These are phyloP conservation scores for Aplodontia rufa DNA, from an alignment of 2,113 vertebrate genomes.

Conservation along the genomic window DNA sequence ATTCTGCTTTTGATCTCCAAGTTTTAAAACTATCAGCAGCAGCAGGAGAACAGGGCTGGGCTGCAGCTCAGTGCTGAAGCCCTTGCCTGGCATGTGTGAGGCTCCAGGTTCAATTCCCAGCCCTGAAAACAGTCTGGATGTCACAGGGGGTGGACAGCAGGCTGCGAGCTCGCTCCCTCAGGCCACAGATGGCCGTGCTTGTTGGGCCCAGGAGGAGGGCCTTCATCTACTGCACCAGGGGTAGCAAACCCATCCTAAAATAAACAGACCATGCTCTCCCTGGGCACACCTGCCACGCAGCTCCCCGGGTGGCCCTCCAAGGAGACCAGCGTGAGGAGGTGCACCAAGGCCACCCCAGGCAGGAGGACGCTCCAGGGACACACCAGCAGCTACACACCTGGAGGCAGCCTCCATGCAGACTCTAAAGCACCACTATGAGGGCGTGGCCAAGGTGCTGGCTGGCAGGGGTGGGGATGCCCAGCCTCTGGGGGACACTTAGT, in stretches of 20 bases:
- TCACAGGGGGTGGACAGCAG: not conserved
- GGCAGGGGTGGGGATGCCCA: too few species aligned
- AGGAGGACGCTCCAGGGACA: not conserved
- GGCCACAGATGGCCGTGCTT: too few species aligned
- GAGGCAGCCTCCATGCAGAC: not conserved
- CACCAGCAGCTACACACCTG: not conserved
- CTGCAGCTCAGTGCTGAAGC: not conserved
- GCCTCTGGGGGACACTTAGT: not conserved
- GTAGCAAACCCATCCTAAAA: not conserved
- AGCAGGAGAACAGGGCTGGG: not conserved
- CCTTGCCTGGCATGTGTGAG: not conserved
- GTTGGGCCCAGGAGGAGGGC: not conserved
- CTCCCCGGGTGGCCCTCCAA: not conserved
- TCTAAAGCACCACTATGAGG: not conserved
- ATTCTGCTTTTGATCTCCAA: not conserved
- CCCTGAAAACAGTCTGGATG: not conserved
- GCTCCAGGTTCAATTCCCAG: not conserved
- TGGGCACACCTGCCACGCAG: not conserved
- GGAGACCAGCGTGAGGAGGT: too few species aligned
- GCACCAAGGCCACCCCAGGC: too few species aligned
- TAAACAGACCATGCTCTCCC: not conserved
- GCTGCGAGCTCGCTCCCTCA: not conserved
- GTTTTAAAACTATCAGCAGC: not conserved
- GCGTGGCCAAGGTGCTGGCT: too few species aligned
- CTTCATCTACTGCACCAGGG: too few species aligned